Conservation (phyloP, 2,797 vertebrate genomes). For the Mus caroli region DNA sequence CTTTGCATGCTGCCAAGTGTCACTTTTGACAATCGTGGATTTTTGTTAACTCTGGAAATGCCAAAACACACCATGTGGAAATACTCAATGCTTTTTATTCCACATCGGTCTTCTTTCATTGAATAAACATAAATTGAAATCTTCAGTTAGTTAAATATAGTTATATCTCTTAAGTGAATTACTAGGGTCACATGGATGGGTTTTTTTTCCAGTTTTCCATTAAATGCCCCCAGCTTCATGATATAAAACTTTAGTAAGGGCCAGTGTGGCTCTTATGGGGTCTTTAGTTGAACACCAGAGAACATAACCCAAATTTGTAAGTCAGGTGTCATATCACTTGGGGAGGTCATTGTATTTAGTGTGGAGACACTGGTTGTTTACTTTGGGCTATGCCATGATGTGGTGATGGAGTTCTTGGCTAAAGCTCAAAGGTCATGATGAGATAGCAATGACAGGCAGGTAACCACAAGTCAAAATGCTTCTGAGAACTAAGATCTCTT, state of each 20-base stretch:
- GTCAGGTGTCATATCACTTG: background rate
- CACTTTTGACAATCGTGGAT: background rate
- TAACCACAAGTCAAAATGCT: background rate
- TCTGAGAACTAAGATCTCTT: background rate
- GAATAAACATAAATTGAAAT: conserved; percentile 54
- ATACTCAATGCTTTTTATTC: conserved; percentile 18
- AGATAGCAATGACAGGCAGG: background rate
- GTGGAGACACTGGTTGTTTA: background rate
- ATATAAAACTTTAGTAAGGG: conserved; percentile 43
- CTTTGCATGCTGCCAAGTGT: background rate
- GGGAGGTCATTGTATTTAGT: background rate
- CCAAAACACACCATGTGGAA: background rate
- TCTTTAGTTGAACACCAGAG: background rate
- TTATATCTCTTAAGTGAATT: conserved; percentile 47
- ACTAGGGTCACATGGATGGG: conserved; percentile 26
- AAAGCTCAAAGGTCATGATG: background rate
- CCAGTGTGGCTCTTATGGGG: background rate
- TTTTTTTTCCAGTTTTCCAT: conserved; percentile 55
- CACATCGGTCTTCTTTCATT: conserved; percentile 5
- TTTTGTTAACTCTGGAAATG: background rate
- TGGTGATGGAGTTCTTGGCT: conserved; percentile 11
- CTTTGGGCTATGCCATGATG: background rate
- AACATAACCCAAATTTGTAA: background rate
- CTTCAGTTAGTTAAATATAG: conserved; percentile 62
- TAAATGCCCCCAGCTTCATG: background rate